Conservation (phyloP, 2,888 invertebrate species). For the Hemithea aestivaria region DNA sequence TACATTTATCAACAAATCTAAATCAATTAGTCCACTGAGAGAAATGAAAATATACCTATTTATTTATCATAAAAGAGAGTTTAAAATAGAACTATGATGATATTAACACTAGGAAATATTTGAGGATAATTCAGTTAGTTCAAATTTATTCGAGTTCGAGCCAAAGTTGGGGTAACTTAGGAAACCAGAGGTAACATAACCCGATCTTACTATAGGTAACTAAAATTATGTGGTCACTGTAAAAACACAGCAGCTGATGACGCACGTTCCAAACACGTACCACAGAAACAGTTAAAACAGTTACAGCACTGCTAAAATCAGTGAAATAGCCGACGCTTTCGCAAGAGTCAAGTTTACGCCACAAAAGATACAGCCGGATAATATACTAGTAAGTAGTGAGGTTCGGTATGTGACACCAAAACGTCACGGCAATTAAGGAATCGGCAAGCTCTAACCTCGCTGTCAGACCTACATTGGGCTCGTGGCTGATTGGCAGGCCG, state of each 20-base stretch:
- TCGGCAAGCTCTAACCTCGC: slow-evolving; percentile 77
- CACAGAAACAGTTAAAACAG: slow-evolving; percentile 10
- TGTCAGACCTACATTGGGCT: slow-evolving; percentile 68
- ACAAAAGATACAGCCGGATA: slow-evolving; percentile 12
- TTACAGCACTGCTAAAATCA: slow-evolving; percentile 1
- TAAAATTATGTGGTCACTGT: too few relatives aligned
- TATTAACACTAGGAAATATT: too few relatives aligned
- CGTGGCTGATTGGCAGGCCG: slow-evolving; percentile 66
- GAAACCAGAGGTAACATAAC: too few relatives aligned
- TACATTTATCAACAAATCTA: too few relatives aligned
- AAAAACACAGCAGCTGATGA: background rate
- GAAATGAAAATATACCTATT: too few relatives aligned
- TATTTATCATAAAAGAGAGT: too few relatives aligned
- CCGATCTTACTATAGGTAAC: too few relatives aligned
- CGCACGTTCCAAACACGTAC: background rate
- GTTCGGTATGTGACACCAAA: slow-evolving; percentile 74
- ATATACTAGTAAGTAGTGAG: slow-evolving; percentile 57
- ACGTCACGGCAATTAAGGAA: slow-evolving; percentile 79
- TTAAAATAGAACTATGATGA: too few relatives aligned
- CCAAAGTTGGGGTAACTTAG: too few relatives aligned
- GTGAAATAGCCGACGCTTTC: slow-evolving; percentile 1
- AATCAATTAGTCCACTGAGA: too few relatives aligned
- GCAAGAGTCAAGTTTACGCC: slow-evolving; percentile 6
- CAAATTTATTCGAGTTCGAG: too few relatives aligned
- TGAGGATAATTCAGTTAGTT: too few relatives aligned